Base-by-base conservation (phyloP, 2,113 vertebrate species). In the Scortum barcoo region DNA sequence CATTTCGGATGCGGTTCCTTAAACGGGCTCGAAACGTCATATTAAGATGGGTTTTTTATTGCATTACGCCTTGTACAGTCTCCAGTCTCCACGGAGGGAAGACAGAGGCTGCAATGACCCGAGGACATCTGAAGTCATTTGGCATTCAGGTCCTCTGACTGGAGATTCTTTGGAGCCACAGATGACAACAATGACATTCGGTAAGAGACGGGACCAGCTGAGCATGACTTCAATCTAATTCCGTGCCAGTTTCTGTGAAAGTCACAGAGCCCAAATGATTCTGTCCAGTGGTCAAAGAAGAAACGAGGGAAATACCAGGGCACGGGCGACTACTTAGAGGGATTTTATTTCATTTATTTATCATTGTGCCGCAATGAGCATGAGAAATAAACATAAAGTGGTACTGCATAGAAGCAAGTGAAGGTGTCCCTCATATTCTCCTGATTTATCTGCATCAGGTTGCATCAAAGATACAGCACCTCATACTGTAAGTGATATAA, bases 161-260 rank as follows among this genome's bases (percentile, higher is more conserved):
- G 11, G 77, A 88, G 83, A 89, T 61, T 80, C 84, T 78, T 69
- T 19, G n/a, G 72, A 80, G 53, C 70, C 71, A 36, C 70, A 14
- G 63, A 81, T 82, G 81, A 87, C 83, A 89, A 90, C 88, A 85
- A 82, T 85, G 88, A 78, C 82, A 89, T 91, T 88, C 76, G 79
- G 71, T 84, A 78, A 78, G 82, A 91, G 90, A 85, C 46, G 70
- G 65, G 83, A 79, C 72, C 72, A 87, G 61, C 89, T 93, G 85
- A 91, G 89, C 88, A 81, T 93, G 91, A 92, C 90, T 90, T 86
- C 89, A 93, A 93, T 94, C 88, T 83, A 91, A 91, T 88, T 84
- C 87, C 58, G 80, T 82, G 85, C 72, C 85, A 72, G 85, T 79
- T 82, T 66, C 86, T 89, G 89, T 90, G 88, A 90, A 90, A 89